Evolutionary conservation across 2,888 invertebrate species (phyloP).

Genomic region (Seladonia tumulorum): DNA sequence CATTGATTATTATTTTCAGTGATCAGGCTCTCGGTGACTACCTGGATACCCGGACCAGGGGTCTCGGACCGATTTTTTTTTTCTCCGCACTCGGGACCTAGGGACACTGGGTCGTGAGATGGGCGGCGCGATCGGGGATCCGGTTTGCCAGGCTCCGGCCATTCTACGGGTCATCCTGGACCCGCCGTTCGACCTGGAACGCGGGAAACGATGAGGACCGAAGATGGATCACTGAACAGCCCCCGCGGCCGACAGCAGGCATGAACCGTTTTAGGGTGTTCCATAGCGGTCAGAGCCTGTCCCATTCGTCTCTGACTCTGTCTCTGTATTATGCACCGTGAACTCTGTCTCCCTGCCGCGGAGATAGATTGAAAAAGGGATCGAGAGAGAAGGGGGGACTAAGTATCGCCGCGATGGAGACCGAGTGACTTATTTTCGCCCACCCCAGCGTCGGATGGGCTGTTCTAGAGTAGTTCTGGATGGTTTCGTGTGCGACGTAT

Average conservation of each 20-base stretch:
- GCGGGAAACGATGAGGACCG: constrained; percentile 47
- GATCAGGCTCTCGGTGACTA: background rate
- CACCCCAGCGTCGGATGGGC: constrained; percentile 28
- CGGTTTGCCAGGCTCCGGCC: background rate
- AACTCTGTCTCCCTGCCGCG: background rate
- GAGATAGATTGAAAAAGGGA: constrained; percentile 3
- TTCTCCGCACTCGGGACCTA: background rate
- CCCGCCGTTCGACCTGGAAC: constrained; percentile 11
- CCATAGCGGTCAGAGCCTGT: background rate
- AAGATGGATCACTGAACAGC: background rate
- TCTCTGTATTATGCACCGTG: constrained; percentile 16
- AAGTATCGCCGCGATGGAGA: constrained; percentile 46
- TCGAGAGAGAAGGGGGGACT: constrained; percentile 5
- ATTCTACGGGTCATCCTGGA: no score
- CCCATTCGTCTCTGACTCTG: background rate
- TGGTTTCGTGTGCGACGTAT: constrained; percentile 55
- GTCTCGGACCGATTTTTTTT: background rate
- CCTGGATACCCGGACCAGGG: background rate
- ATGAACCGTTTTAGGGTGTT: background rate
- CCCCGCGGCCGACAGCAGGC: background rate
- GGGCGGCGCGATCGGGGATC: constrained; percentile 27
- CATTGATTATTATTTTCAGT: background rate
- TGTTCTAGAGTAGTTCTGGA: constrained; percentile 59
- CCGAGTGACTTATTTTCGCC: constrained; percentile 51
- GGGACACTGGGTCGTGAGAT: constrained; percentile 17